These are phyloP conservation scores for Hippocampus barbouri DNA, from an alignment of 2,113 vertebrate genomes.

Conservation along the genomic window DNA sequence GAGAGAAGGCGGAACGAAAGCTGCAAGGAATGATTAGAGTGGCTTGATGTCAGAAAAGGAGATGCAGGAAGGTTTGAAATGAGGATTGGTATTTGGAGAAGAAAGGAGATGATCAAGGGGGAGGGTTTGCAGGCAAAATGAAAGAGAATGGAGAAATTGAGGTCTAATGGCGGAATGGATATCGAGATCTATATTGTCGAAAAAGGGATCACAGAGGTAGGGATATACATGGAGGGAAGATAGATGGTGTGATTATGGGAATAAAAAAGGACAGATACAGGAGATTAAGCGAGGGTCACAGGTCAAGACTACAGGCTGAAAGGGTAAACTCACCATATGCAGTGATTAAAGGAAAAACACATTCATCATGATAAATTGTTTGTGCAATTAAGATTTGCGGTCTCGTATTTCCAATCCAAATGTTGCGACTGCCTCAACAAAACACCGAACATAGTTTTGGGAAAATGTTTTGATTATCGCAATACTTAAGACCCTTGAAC, in stretches of 20 bases:
- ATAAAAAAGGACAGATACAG: not conserved
- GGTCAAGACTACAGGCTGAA: slow-evolving; percentile 12
- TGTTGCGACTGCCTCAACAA: not conserved
- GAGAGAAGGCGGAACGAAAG: not conserved
- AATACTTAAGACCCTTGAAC: not conserved
- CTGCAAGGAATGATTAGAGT: slow-evolving; percentile 52
- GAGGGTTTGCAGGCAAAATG: slow-evolving; percentile 19
- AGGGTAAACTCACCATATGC: slow-evolving; percentile 4
- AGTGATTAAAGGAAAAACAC: slow-evolving; percentile 4
- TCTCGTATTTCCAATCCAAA: not conserved
- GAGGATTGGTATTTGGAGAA: slow-evolving; percentile 43
- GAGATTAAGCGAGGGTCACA: slow-evolving; percentile 17
- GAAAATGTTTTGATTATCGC: not conserved
- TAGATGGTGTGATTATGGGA: slow-evolving; percentile 15
- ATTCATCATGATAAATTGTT: not conserved
- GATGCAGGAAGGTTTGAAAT: slow-evolving; percentile 33
- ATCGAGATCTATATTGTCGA: slow-evolving; percentile 5
- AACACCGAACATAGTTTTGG: not conserved
- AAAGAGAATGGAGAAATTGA: slow-evolving; percentile 3
- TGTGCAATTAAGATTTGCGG: not conserved
- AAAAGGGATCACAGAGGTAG: slow-evolving; percentile 24
- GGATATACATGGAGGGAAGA: slow-evolving; percentile 10
- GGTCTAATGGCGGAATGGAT: slow-evolving; percentile 20
- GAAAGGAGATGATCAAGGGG: slow-evolving; percentile 20
- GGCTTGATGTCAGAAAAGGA: slow-evolving; percentile 38